Evolutionary conservation across 2,888 invertebrate genomes (phyloP), one percentile per base, ranked within the genome.

Genomic region (Trilocha varians): DNA sequence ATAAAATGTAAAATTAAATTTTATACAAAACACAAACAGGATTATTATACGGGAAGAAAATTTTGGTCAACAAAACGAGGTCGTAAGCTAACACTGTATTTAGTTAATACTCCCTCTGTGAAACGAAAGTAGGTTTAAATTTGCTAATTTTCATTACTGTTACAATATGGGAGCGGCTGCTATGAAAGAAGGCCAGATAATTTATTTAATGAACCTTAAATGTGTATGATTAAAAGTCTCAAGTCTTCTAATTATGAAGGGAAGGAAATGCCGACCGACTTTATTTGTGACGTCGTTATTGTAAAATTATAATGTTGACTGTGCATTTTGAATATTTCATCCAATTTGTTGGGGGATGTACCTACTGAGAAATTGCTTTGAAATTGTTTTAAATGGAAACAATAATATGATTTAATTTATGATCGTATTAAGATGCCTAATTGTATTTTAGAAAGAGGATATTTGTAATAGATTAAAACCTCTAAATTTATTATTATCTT

Each of bases 71-170:
- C 39, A 38, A 17, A 36, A 37, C 32, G 39, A 37, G 38, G 36
- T 13, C 32, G 38, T 9, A 36, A 39, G 39, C 33, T 39, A 33
- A 16, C 36, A 35, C 32, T 43, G 38, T 44, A 46, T 42, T 41
- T 42, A 42, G 43, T 42, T 42, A 43, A 45, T 40, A 38, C 37
- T 47, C 38, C 47, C 40, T 44, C 38, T 40, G 37, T 40, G n/a
- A 48, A 49, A 50, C 41, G 46, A 38, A 39, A 38, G 32, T 34
- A 38, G 40, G 39, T 36, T 16, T 36, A 18, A 11, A 38, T 40
- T 45, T 42, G 41, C 45, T 45, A 45, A 45, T 45, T 42, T 42
- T 41, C 41, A 42, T 39, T 39, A 36, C 38, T 39, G 33, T 36
- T 39, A 42, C 39, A 39, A 41, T 38, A 38, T 38, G 32, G 15